Evolutionary conservation across 1,140 invertebrate species (phyloP), one percentile per base, ranked within the genome.

Genomic region (Drosophila nasuta): DNA sequence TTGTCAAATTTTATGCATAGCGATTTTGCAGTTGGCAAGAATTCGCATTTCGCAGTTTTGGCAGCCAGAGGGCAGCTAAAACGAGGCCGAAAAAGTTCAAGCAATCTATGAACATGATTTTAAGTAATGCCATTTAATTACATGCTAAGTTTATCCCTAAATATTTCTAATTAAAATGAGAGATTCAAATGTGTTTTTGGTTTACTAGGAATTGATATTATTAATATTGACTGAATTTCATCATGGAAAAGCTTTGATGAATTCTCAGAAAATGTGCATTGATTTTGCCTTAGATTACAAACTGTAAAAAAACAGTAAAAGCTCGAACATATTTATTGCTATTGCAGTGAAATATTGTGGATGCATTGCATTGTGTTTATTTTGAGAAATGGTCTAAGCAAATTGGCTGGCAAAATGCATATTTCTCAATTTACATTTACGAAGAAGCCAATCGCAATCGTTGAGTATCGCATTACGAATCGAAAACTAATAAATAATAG

Each of bases 1-100:
- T 90, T 90, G 87, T 82, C 86, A 90, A 90, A 91, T 90, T 90
- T 90, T 90, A 90, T 90, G 87, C 87, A 83, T 70, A 65, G 70
- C 83, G 73, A 79, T 69, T 82, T 81, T 82, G 33, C 33, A 62
- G 74, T 87, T 87, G 85, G 85, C 80, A 89, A 78, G 54, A 62
- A 60, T 77, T 80, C 20, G 20, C 4, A 25, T 25, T 67, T 63
- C 13, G 10, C 48, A 62, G 20, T 45, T 49, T 52, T 52, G 46
- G 35, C 63, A 38, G 30, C 30, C 38, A 13, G 2, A 25, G 8
- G 48, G 35, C 28, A 17, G 30, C 13, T 10, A 17, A 13, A n/a
- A 30, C 35, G 33, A 11, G 7, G 45, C 43, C 17, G 11, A 38
- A 41, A 25, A 6, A 15, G 25, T 52, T 52, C 5, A 13, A 6